Evolutionary conservation across 2,888 invertebrate genomes (phyloP).

Genomic region (Leptothorax acervorum): DNA sequence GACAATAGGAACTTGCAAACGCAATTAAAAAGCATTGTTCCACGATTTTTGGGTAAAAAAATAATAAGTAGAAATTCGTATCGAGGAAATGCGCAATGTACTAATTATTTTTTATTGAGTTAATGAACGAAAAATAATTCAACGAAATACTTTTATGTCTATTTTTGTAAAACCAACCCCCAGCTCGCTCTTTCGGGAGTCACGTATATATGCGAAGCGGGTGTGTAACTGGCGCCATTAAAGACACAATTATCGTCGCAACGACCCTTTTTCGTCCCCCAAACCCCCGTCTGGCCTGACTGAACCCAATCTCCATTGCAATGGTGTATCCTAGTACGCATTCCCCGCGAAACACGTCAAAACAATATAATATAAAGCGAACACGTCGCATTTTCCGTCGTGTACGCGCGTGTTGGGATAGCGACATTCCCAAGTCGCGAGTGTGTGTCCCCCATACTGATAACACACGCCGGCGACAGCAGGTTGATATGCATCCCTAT

Average conservation of each 20-base stretch:
- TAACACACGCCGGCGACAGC: conserved; percentile 1
- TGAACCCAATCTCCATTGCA: conserved; percentile 41
- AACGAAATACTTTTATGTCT: neutral
- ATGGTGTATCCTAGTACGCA: conserved; percentile 2
- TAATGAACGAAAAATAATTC: conserved; percentile 22
- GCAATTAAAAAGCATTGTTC: neutral
- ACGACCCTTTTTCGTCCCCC: conserved; percentile 19
- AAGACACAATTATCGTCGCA: conserved; percentile 48
- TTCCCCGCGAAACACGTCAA: conserved; percentile 45
- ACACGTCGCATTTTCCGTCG: conserved; percentile 11
- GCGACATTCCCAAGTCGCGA: conserved; percentile 7
- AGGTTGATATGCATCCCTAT: neutral
- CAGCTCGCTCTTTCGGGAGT: conserved; percentile 9
- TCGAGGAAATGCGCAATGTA: neutral
- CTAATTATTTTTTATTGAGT: neutral
- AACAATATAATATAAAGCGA: conserved; percentile 50
- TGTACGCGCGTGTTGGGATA: neutral
- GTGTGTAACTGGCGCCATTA: conserved; percentile 10
- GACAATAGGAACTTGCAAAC: neutral
- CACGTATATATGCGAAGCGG: neutral
- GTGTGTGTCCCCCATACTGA: neutral
- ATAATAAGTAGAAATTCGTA: neutral
- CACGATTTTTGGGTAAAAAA: neutral
- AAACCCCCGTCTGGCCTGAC: neutral
- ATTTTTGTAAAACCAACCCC: neutral